phyloP scores from a whole-genome alignment of 2,797 vertebrate species.

The Tokudaia muenninki region DNA sequence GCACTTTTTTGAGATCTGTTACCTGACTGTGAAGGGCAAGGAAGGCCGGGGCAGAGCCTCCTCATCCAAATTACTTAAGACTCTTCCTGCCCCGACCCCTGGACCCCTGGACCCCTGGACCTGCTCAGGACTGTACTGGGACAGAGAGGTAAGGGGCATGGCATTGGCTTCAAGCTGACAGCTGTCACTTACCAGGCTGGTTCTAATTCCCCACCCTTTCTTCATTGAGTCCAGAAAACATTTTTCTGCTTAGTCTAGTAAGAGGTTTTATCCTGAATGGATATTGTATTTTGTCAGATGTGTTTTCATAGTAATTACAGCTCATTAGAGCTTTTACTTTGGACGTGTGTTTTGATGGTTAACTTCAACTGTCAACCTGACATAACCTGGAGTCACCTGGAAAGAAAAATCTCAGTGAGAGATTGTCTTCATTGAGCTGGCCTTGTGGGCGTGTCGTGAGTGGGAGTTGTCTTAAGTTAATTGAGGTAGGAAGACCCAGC shows the following conservation, averaged over 20 bases:
- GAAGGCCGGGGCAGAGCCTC: not conserved
- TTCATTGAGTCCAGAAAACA: not conserved
- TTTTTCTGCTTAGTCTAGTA: not conserved
- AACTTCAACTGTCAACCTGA: not conserved
- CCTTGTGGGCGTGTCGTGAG: not conserved
- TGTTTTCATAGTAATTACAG: not conserved
- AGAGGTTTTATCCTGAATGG: not conserved
- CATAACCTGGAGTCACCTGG: not conserved
- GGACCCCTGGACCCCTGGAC: not conserved
- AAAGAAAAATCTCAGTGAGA: not conserved
- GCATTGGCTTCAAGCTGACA: not conserved
- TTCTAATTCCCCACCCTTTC: not conserved
- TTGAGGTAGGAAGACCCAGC: not conserved
- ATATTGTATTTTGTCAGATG: not conserved
- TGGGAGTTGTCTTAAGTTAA: not conserved
- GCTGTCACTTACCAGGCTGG: not conserved
- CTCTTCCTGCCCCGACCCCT: not conserved
- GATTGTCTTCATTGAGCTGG: not conserved
- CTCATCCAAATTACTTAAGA: not conserved
- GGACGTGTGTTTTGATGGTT: not conserved
- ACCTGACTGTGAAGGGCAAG: not conserved
- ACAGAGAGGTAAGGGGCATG: not conserved
- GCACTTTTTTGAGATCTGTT: not conserved
- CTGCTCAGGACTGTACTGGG: not conserved
- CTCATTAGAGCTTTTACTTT: not conserved